phyloP scores from a whole-genome alignment of 2,888 invertebrate species.

The Lasioglossum pauxillum region DNA sequence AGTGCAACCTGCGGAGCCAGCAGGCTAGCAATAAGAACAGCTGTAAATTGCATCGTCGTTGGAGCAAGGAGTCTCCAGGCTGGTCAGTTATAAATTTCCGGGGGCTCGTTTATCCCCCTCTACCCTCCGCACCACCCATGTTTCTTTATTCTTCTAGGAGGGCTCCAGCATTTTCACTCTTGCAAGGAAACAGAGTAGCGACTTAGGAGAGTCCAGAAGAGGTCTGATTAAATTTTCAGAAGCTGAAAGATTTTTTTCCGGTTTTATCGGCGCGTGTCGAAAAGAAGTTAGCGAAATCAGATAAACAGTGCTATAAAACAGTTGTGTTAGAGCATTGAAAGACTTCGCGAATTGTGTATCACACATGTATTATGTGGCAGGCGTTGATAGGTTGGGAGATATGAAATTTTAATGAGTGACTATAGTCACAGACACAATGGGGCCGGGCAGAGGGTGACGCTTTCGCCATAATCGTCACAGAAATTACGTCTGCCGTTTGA shows the following conservation, averaged over 20 bases:
- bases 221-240: not conserved
- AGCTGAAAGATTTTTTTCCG: not conserved
- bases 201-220: not conserved
- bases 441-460: not conserved
- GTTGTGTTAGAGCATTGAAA: not conserved
- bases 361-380: not conserved
- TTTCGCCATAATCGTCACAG: not conserved
- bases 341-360: not conserved
- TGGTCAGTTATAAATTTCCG: constrained; percentile 46
- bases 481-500: not conserved
- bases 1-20: not conserved
- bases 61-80: not conserved
- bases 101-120: not conserved
- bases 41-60: constrained; percentile 26
- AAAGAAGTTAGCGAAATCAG: not conserved
- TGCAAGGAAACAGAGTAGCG: not conserved
- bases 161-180: not conserved
- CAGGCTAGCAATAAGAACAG: constrained; percentile 18
- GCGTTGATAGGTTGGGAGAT: not conserved
- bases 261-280: not conserved
- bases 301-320: too few species aligned
- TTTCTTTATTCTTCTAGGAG: not conserved
- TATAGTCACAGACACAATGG: not conserved
- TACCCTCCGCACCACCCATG: not conserved
- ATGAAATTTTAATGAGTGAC: not conserved